Percentiles rank a stretch among this genome's conserved stretches.
phyloP scores from a whole-genome alignment of 2,888 invertebrate species.

The Athetis lepigone region DNA sequence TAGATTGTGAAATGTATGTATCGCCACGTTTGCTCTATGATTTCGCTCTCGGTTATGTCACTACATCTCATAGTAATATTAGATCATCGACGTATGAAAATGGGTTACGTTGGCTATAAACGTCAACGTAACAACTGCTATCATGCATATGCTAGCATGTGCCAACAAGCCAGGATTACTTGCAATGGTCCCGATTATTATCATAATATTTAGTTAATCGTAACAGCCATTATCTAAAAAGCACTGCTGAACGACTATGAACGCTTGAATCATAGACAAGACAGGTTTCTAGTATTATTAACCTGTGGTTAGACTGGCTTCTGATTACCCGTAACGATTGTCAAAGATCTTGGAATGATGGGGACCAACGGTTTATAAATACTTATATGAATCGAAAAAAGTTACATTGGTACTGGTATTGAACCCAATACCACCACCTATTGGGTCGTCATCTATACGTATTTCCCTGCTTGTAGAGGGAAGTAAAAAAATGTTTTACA shows the following conservation, averaged over 20 bases:
- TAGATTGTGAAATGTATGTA: too few species aligned
- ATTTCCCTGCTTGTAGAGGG: too few species aligned
- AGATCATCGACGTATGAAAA: constrained; percentile 29
- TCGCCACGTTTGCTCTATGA: not conserved
- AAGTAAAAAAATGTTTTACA: too few species aligned
- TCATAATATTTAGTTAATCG: constrained; percentile 36
- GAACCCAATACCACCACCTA: too few species aligned
- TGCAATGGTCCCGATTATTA: constrained; percentile 25
- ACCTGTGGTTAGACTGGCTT: too few species aligned
- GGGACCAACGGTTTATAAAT: too few species aligned
- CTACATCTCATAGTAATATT: not conserved
- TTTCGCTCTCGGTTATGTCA: not conserved
- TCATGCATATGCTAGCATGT: constrained; percentile 25
- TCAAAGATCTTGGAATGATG: too few species aligned
- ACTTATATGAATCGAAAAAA: too few species aligned
- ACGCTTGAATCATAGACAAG: not conserved
- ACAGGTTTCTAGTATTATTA: too few species aligned
- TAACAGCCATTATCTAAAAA: constrained; percentile 12
- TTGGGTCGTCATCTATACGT: too few species aligned
- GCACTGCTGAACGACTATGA: not conserved
- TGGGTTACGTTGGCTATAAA: constrained; percentile 27
- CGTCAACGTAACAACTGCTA: constrained; percentile 23
- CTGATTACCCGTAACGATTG: too few species aligned
- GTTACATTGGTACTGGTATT: too few species aligned
- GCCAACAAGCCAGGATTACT: constrained; percentile 33